These are phyloP conservation scores for Sminthurides aquaticus DNA, from an alignment of 2,888 invertebrate genomes.

Conservation along the genomic window DNA sequence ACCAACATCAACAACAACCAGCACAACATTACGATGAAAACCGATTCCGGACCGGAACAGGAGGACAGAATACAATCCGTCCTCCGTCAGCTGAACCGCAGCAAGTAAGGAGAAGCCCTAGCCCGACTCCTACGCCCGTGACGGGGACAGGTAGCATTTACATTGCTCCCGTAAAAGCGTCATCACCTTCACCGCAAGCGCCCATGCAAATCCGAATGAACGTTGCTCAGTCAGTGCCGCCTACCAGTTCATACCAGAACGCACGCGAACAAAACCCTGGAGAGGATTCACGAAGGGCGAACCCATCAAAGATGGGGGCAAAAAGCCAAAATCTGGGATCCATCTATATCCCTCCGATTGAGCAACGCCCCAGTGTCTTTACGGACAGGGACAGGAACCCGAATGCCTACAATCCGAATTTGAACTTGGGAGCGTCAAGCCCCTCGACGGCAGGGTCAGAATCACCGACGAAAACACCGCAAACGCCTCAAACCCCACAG, in stretches of 20 bases:
- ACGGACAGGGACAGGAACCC: slow-evolving; percentile 6
- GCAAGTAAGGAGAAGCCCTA: slow-evolving; percentile 43
- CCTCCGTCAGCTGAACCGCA: not conserved
- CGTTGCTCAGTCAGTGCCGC: not conserved
- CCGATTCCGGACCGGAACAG: not conserved
- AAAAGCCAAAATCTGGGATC: slow-evolving; percentile 39
- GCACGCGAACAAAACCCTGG: not conserved
- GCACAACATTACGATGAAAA: slow-evolving; percentile 6
- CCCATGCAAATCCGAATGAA: not conserved
- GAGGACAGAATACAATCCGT: not conserved
- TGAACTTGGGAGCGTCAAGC: not conserved
- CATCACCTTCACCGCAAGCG: slow-evolving; percentile 24
- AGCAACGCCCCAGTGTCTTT: slow-evolving; percentile 22
- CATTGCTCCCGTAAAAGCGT: slow-evolving; percentile 19
- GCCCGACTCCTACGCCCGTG: slow-evolving; percentile 4
- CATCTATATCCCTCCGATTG: slow-evolving; percentile 45
- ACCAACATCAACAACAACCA: slow-evolving; percentile 15
- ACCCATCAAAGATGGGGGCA: not conserved
- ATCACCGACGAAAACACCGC: slow-evolving; percentile 28
- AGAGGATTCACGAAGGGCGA: not conserved
- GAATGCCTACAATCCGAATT: not conserved
- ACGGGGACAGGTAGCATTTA: slow-evolving; percentile 33
- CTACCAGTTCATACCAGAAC: slow-evolving; percentile 23
- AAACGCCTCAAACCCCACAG: slow-evolving; percentile 42
- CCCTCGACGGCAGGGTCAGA: slow-evolving; percentile 35